phyloP scores from a whole-genome alignment of 1,140 invertebrate species.

The Triops longicaudatus region DNA sequence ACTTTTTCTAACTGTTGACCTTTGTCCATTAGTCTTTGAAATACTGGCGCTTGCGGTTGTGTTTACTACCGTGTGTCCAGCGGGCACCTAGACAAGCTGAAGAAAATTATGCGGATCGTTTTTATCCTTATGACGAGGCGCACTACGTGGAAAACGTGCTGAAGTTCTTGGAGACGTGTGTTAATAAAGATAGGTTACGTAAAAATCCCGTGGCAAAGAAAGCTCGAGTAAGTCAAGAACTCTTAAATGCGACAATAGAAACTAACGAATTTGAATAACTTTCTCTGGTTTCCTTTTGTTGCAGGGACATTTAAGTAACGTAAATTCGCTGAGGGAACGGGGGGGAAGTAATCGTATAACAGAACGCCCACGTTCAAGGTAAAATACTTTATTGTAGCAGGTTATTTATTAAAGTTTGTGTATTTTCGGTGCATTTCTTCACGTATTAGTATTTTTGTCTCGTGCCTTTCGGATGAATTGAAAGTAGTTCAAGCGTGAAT shows the following conservation, averaged over 20 bases:
- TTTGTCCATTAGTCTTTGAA: constrained; percentile 59
- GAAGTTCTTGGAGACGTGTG: constrained; percentile 68
- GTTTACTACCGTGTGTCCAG: constrained; percentile 58
- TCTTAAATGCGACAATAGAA: constrained; percentile 32
- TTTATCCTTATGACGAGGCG: constrained; percentile 51
- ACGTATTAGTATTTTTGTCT: too few relatives aligned
- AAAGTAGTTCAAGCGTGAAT: too few relatives aligned
- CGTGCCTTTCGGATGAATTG: too few relatives aligned
- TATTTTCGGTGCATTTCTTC: too few relatives aligned
- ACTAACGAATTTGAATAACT: background rate
- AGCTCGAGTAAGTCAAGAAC: constrained; percentile 45
- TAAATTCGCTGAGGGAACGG: constrained; percentile 59
- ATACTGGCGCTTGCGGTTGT: constrained; percentile 88
- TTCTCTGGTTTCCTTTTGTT: background rate
- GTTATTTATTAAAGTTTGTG: constrained; percentile 32
- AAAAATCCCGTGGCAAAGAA: constrained; percentile 49
- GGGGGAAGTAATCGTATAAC: constrained; percentile 73
- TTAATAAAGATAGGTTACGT: constrained; percentile 79
- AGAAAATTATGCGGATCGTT: constrained; percentile 34
- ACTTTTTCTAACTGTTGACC: constrained; percentile 30
- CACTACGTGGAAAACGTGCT: background rate
- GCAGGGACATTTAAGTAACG: background rate
- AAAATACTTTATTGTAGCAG: constrained; percentile 47
- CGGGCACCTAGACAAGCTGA: constrained; percentile 64
- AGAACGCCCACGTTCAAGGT: constrained; percentile 71